Evolutionary conservation across 2,888 invertebrate species (phyloP).

Genomic region (Trissolcus brochymenae): DNA sequence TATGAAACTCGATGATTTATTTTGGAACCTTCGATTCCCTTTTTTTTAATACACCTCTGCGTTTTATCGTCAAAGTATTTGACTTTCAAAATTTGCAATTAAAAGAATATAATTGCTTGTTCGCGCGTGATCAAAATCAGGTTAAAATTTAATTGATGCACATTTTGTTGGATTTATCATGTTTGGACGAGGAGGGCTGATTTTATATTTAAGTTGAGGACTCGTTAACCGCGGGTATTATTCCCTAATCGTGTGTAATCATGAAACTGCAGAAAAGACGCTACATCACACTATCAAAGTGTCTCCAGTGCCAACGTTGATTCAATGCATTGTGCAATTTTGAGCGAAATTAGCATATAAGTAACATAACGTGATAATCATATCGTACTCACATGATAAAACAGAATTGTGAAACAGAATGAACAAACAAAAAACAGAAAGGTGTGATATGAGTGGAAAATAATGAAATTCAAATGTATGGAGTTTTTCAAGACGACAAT

Average conservation of each 20-base stretch:
- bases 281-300: conserved; percentile 39
- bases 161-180: conserved; percentile 32
- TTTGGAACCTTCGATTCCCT: no score
- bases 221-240: conserved; percentile 41
- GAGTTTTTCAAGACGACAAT: conserved; percentile 13
- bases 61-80: conserved; percentile 1
- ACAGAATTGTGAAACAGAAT: not conserved
- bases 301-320: conserved; percentile 44
- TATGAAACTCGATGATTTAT: not conserved
- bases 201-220: conserved; percentile 32
- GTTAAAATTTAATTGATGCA: not conserved
- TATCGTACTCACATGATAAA: no score
- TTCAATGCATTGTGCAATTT: conserved; percentile 51
- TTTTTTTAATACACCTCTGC: not conserved
- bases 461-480: conserved; percentile 15
- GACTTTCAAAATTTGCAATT: not conserved
- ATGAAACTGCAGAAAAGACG: conserved; percentile 44
- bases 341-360: not conserved
- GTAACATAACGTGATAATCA: not conserved
- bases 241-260: conserved; percentile 45
- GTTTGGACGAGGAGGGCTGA: conserved; percentile 34
- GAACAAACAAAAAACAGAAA: not conserved
- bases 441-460: conserved; percentile 18
- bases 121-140: not conserved
- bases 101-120: not conserved